Base-by-base conservation (phyloP, 2,888 invertebrate genomes). In the Adelphocoris suturalis region DNA sequence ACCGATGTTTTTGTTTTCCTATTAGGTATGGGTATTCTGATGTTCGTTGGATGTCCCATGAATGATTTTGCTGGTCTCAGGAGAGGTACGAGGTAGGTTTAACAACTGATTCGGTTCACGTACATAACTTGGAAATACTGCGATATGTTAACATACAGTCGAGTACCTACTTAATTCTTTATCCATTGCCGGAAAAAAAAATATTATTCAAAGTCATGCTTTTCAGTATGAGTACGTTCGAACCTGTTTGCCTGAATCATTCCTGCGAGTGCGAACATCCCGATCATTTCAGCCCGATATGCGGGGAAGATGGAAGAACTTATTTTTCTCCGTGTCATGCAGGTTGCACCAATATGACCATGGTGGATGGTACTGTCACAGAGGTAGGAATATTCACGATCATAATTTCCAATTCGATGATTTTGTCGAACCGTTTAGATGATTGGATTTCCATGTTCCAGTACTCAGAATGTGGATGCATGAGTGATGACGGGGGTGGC, bases 311-410 rank as follows among this genome's bases (percentile, higher is more conserved):
- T 93, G 96, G 96, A 12, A 95, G 94, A 93, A 98, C 97, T 5
- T 98, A 98, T 93, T 95, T 97, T 92, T 97, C 98, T 27, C 96
- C 98, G 82, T 98, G 98, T 93, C 97, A 97, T 93, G 98, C 98
- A 86, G 98, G 98, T 76, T 98, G 98, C 93, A 94, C 94, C 82
- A 95, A 95, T 92, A 95, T 95, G 91, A 95, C 95, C 19, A 93
- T 95, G 37, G 93, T 93, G 68, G 95, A 95, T 92, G 95, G 95
- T 89, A 95, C 95, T 93, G 94, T 95, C 61, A 86, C 90, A 14
- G 90, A 91, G 90, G 91, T 91, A 87, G 23, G 75, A 2, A 37
- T 7, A 37, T 7, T 55, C 12, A 0, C 28, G 9, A 57, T 57
- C 37, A 57, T 57, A 57, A n/a, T 19, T 2, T 19, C 57, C 57